phyloP scores from a whole-genome alignment of 2,797 vertebrate genomes.

The Thamnophis elegans region DNA sequence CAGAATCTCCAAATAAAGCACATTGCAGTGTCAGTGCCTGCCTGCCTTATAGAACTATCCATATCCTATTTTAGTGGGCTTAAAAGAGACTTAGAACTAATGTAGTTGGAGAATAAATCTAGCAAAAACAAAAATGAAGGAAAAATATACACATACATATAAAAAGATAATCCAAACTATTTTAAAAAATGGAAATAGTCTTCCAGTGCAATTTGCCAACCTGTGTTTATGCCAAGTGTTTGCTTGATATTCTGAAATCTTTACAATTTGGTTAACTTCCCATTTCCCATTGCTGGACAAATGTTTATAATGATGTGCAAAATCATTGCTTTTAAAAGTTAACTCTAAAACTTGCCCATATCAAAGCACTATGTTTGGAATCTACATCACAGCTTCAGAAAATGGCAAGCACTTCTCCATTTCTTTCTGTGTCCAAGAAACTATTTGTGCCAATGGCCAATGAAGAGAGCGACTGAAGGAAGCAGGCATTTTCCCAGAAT shows the following conservation, averaged over 20 bases:
- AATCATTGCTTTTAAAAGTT: conserved; percentile 71
- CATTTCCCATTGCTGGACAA: conserved; percentile 47
- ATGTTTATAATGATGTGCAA: conserved; percentile 63
- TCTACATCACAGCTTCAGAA: conserved; percentile 66
- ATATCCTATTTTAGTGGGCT: background rate
- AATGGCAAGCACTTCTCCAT: conserved; percentile 65
- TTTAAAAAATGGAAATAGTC: background rate
- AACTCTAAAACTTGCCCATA: conserved; percentile 72
- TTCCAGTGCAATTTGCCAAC: conserved; percentile 47
- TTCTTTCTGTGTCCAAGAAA: conserved; percentile 57
- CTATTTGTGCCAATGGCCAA: conserved; percentile 58
- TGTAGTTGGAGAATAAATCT: background rate
- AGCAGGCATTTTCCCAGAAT: conserved; percentile 47
- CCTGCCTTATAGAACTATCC: background rate
- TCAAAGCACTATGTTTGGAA: conserved; percentile 73
- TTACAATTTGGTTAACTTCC: conserved; percentile 61
- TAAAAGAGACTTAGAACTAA: background rate
- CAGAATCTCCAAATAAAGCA: background rate
- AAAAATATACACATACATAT: background rate
- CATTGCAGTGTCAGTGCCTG: background rate
- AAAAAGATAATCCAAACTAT: background rate
- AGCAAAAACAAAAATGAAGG: background rate
- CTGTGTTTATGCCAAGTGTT: conserved; percentile 49
- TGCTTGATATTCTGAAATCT: conserved; percentile 46
- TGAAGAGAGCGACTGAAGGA: conserved; percentile 55